These are phyloP conservation scores for Nanger granti DNA, from an alignment of 2,113 vertebrate species.

Conservation along the genomic window DNA sequence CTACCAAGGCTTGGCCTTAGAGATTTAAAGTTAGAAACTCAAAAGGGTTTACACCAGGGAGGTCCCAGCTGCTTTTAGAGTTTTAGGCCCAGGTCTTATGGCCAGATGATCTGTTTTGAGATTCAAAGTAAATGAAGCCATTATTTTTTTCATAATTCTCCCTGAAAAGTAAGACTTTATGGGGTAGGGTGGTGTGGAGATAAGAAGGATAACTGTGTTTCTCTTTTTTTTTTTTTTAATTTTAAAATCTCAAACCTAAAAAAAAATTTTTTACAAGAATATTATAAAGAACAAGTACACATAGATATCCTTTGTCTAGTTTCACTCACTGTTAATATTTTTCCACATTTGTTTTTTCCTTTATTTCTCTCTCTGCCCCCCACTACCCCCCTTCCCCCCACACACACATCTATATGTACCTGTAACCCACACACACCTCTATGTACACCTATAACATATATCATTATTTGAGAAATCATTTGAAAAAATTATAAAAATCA, in stretches of 20 bases:
- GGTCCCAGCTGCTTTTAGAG: not conserved
- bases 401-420: not conserved
- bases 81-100: not conserved
- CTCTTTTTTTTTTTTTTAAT: not conserved
- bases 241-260: not conserved
- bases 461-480: not conserved
- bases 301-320: not conserved
- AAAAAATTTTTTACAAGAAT: not conserved
- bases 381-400: too few relatives aligned
- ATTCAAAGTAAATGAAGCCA: not conserved
- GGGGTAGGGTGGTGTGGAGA: fast-evolving
- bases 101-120: not conserved
- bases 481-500: not conserved
- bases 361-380: not conserved
- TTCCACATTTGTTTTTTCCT: not conserved
- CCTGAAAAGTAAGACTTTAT: not conserved
- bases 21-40: not conserved
- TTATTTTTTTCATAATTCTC: not conserved
- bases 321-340: not conserved
- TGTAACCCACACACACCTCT: not conserved
- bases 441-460: not conserved
- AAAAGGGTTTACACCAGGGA: not conserved
- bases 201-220: not conserved
- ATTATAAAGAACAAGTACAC: not conserved
- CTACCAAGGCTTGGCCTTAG: not conserved